Base-by-base conservation (phyloP, 2,797 vertebrate species). In the Australoheros facetus region DNA sequence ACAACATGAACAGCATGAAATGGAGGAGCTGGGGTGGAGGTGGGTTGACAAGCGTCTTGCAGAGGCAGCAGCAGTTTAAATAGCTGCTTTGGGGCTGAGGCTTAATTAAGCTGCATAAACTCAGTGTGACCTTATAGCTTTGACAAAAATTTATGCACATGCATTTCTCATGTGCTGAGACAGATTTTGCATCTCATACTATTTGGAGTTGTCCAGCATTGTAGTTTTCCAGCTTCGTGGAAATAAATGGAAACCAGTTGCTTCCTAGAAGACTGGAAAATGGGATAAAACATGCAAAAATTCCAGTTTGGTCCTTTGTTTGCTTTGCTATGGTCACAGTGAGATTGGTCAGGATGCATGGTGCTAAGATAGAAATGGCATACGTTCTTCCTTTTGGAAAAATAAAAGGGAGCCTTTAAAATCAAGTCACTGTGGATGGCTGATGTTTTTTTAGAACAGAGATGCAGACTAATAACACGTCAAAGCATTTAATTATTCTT, bases 391-490 rank as follows among this genome's bases (percentile, higher is more conserved):
- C 2, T 17, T 64, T 64, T 64, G 60, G 16, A 42, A 14, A 14
- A 17, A 42, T 37, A 62, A 64, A 66, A 7, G 39, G 28, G 23
- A 66, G 45, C 2, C 5, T 48, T 48, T 48, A 17, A 48, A 14
- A 48, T 4, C 4, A 48, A 48, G 45, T 48, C 45, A 17, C 45
- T 16, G 45, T 66, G 23, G 16, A 48, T 48, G 42, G 42, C 39
- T 73, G 59, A 28, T 42, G 48, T 78, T 48, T 75, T 75, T 60
- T 55, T 26, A 23, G 58, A 78, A 32, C 19, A 48, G 64, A 58
- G 4, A 11, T 58, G 71, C 64, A 70, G n/a, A 23, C 32, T 32
- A 12, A 26, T 37, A 21, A 72, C 60, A 19, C 14, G 21, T 19
- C 62, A 66, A 66, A 48, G 62, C 6, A 28, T 66, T 66, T 48